These are phyloP conservation scores for Orchesellides sinensis DNA, from an alignment of 2,888 invertebrate species.

Conservation along the genomic window DNA sequence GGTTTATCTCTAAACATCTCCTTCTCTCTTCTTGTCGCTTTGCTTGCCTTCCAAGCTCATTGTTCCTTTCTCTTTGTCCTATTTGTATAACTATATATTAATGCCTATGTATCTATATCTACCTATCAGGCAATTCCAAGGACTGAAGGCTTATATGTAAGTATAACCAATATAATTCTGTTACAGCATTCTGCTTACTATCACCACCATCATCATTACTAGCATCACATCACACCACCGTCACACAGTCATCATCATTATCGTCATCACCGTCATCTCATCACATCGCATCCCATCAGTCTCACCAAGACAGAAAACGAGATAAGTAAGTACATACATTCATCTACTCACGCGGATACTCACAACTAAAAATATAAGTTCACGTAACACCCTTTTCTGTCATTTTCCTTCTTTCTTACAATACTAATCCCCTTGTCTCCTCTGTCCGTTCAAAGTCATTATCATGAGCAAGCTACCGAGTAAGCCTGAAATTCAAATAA, in stretches of 20 bases:
- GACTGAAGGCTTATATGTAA: background rate
- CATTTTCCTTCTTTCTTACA: constrained; percentile 14
- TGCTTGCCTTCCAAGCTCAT: constrained; percentile 18
- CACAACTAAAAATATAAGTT: too few relatives aligned
- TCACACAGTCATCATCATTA: constrained; percentile 41
- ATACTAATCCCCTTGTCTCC: background rate
- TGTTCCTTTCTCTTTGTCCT: constrained; percentile 16
- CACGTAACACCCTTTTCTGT: constrained; percentile 51
- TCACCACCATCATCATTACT: constrained; percentile 24
- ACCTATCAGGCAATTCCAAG: background rate
- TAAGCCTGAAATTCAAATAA: background rate
- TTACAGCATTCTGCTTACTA: background rate
- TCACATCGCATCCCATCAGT: constrained; percentile 49
- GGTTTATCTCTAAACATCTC: constrained; percentile 55
- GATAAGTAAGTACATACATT: constrained; percentile 35
- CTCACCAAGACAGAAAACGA: constrained; percentile 32
- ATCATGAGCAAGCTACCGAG: background rate
- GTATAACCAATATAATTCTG: background rate
- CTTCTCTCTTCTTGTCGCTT: constrained; percentile 57
- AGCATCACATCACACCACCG: constrained; percentile 29
- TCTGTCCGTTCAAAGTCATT: background rate
- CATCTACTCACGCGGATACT: constrained; percentile 24
- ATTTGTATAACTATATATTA: too few relatives aligned
- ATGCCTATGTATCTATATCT: too few relatives aligned
- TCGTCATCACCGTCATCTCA: constrained; percentile 34